Evolutionary conservation across 2,113 vertebrate genomes (phyloP).

Genomic region (Planiliza haematocheilus): DNA sequence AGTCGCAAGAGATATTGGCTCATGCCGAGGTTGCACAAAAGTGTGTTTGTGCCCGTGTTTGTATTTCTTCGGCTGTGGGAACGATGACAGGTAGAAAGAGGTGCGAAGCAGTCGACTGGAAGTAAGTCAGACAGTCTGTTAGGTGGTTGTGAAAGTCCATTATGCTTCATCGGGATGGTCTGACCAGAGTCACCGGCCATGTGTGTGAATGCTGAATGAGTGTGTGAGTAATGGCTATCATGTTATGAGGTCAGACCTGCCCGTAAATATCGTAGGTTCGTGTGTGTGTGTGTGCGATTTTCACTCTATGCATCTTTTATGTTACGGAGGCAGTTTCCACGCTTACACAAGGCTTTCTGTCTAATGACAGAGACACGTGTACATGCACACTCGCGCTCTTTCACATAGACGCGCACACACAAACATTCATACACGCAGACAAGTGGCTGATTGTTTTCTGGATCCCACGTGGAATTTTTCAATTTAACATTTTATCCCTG

Average conservation of each 20-base stretch:
- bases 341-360: conserved; percentile 69
- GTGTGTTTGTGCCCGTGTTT: conserved; percentile 25
- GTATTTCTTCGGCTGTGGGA: conserved; percentile 25
- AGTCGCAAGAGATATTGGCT: neutral
- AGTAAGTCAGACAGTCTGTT: conserved; percentile 75
- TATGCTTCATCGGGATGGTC: conserved; percentile 68
- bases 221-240: conserved; percentile 60
- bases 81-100: conserved; percentile 23
- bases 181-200: conserved; percentile 62
- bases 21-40: conserved; percentile 10
- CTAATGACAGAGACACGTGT: conserved; percentile 37
- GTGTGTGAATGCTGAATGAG: conserved; percentile 63
- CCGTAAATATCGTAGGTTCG: conserved; percentile 43
- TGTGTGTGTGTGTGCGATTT: conserved; percentile 40
- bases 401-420: conserved; percentile 13
- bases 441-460: conserved; percentile 72
- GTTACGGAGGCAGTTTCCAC: conserved; percentile 50
- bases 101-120: conserved; percentile 65
- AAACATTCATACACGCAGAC: conserved; percentile 46
- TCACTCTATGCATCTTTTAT: conserved; percentile 65
- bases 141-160: conserved; percentile 69
- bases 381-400: neutral
- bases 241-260: conserved; percentile 67
- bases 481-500: conserved; percentile 69
- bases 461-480: conserved; percentile 72